These are phyloP conservation scores for Beris chalybata DNA, from an alignment of 2,888 invertebrate species.

Conservation along the genomic window DNA sequence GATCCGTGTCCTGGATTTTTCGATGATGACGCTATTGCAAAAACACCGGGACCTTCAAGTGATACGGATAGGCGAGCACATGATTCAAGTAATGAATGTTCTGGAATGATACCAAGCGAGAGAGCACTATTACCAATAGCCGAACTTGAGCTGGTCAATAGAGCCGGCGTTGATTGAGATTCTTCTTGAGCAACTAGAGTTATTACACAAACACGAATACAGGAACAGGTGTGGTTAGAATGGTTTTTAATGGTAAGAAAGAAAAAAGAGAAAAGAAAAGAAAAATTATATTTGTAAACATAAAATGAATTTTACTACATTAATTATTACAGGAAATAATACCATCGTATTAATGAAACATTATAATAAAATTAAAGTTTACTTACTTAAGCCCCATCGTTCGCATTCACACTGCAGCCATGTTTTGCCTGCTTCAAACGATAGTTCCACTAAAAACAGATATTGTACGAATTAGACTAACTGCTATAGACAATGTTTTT, in stretches of 20 bases:
- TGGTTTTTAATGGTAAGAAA: constrained; percentile 12
- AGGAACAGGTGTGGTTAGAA: background rate
- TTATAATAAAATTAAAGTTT: constrained; percentile 13
- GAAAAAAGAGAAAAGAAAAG: constrained; percentile 16
- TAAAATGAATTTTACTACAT: background rate
- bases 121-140: constrained; percentile 62
- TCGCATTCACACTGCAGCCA: constrained; percentile 90
- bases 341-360: background rate
- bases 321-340: background rate
- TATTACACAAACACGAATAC: too few species aligned
- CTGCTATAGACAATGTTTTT: too few species aligned
- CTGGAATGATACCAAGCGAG: constrained; percentile 80
- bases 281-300: background rate
- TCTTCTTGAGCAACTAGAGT: constrained; percentile 82
- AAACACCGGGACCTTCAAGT: constrained; percentile 78
- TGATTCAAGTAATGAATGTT: constrained; percentile 82
- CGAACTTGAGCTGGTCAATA: constrained; percentile 71
- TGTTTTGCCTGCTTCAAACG: constrained; percentile 84
- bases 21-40: constrained; percentile 63
- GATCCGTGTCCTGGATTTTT: constrained; percentile 29
- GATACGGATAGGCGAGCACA: constrained; percentile 86
- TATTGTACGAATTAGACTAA: too few species aligned
- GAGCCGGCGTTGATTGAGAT: constrained; percentile 85
- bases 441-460: constrained; percentile 71
- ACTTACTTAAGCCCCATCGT: constrained; percentile 71